A percentile compares a stretch with the other conserved stretches of the same genome.
phyloP scores from a whole-genome alignment of 1,140 invertebrate genomes.

The Camponotus vicinus region DNA sequence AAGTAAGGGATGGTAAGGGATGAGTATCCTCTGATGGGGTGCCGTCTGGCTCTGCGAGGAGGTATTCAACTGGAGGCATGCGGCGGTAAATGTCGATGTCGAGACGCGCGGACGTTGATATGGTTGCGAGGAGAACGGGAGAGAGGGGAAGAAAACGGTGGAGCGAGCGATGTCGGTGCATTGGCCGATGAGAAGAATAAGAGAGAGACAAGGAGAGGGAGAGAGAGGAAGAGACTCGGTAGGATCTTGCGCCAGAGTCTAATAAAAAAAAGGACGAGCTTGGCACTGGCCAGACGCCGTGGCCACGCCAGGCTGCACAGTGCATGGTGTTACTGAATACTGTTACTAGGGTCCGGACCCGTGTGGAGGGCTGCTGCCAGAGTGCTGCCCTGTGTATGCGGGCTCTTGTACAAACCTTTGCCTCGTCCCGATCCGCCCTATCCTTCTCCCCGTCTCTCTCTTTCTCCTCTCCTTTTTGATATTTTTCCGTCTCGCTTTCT shows the following conservation, averaged over 20 bases:
- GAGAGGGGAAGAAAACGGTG: background rate
- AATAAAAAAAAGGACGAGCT: conserved; percentile 64
- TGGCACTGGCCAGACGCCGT: conserved; percentile 60
- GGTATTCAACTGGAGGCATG: conserved; percentile 61
- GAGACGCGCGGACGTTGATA: conserved; percentile 71
- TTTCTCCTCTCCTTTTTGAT: conserved; percentile 1
- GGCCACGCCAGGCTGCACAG: conserved; percentile 39
- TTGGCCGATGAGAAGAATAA: background rate
- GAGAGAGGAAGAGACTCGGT: conserved; percentile 4
- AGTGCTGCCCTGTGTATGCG: background rate
- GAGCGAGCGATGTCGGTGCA: background rate
- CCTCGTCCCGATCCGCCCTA: conserved; percentile 12
- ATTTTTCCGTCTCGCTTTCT: conserved; percentile 18
- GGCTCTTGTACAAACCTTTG: conserved; percentile 55
- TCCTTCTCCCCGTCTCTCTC: conserved; percentile 1
- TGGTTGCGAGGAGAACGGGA: conserved; percentile 49
- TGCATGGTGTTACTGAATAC: conserved; percentile 58
- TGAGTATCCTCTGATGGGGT: conserved; percentile 37
- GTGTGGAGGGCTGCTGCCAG: background rate
- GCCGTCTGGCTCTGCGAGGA: conserved; percentile 1
- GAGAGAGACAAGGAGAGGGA: background rate
- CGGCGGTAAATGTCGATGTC: conserved; percentile 71
- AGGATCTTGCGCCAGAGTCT: conserved; percentile 58
- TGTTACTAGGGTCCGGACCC: conserved; percentile 16
- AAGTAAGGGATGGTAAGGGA: conserved; percentile 7